Conservation (phyloP, 2,113 vertebrate species). For the Hypomesus transpacificus region DNA sequence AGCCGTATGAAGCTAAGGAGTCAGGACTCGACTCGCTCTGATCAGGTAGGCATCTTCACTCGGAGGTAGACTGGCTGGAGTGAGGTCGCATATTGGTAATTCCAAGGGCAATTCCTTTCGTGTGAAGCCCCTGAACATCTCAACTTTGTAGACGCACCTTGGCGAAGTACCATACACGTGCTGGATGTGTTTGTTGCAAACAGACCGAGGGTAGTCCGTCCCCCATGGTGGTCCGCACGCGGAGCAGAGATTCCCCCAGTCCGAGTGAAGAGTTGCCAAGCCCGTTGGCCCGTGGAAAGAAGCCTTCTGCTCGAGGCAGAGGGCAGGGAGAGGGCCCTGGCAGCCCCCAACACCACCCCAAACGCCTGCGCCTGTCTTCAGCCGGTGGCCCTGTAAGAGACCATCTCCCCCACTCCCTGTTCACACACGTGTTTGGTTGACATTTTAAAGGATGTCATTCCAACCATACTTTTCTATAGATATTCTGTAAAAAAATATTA, state of each 20-base stretch:
- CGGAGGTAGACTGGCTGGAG: too few relatives aligned
- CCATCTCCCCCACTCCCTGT: neutral
- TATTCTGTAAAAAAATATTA: too few relatives aligned
- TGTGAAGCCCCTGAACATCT: too few relatives aligned
- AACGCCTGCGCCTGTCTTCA: conserved; percentile 82
- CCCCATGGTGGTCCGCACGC: conserved; percentile 59
- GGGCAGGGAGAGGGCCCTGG: conserved; percentile 73
- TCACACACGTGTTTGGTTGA: neutral
- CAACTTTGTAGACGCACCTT: too few relatives aligned
- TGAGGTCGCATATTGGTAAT: too few relatives aligned
- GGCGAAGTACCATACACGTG: neutral
- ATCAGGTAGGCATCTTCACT: conserved; percentile 72
- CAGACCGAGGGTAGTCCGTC: conserved; percentile 73
- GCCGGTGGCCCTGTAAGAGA: conserved; percentile 78
- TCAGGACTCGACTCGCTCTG: conserved; percentile 73
- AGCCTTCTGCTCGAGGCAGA: conserved; percentile 83
- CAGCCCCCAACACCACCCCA: conserved; percentile 76
- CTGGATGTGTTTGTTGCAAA: neutral
- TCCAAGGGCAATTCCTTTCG: too few relatives aligned
- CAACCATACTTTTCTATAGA: too few relatives aligned
- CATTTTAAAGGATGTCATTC: neutral
- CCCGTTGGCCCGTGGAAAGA: conserved; percentile 73
- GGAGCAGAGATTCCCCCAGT: conserved; percentile 79
- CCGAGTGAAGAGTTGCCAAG: conserved; percentile 76
- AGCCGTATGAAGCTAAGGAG: conserved; percentile 88